Evolutionary conservation across 2,888 invertebrate genomes (phyloP).

Genomic region (Cremastinae sp.): DNA sequence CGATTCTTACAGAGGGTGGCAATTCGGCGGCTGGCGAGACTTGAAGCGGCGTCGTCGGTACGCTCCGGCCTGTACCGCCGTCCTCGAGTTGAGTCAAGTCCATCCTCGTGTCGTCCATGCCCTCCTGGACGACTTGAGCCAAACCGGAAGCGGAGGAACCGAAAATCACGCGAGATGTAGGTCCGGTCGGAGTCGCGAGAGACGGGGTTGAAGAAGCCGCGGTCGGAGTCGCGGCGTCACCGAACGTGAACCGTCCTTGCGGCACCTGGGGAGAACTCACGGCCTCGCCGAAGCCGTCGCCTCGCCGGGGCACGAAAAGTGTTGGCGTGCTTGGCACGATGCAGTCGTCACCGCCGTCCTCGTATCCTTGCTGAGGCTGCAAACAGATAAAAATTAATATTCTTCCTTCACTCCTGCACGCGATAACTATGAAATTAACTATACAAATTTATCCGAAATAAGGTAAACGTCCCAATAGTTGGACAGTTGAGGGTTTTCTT

Average conservation of each 20-base stretch:
- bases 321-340: constrained; percentile 96
- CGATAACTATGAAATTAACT: background rate
- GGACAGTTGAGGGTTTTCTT: too few species aligned
- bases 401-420: background rate
- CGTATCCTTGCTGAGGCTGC: constrained; percentile 82
- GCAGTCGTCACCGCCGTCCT: constrained; percentile 87
- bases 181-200: constrained; percentile 66
- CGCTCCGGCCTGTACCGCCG: constrained; percentile 84
- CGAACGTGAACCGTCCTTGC: constrained; percentile 85
- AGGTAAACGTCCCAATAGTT: too few species aligned
- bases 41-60: constrained; percentile 86
- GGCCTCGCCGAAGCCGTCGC: constrained; percentile 94
- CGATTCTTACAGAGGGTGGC: constrained; percentile 71
- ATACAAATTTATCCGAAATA: too few species aligned
- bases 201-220: constrained; percentile 74
- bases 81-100: constrained; percentile 86
- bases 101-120: constrained; percentile 89
- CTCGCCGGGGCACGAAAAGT: constrained; percentile 89
- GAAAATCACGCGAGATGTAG: constrained; percentile 71
- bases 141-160: constrained; percentile 74
- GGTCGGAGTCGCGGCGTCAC: constrained; percentile 81
- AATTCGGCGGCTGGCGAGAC: constrained; percentile 82
- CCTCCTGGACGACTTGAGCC: constrained; percentile 83
- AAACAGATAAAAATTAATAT: background rate
- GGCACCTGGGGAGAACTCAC: constrained; percentile 93